Evolutionary conservation across 2,797 vertebrate species (phyloP).

Genomic region (Cyprinella venusta): DNA sequence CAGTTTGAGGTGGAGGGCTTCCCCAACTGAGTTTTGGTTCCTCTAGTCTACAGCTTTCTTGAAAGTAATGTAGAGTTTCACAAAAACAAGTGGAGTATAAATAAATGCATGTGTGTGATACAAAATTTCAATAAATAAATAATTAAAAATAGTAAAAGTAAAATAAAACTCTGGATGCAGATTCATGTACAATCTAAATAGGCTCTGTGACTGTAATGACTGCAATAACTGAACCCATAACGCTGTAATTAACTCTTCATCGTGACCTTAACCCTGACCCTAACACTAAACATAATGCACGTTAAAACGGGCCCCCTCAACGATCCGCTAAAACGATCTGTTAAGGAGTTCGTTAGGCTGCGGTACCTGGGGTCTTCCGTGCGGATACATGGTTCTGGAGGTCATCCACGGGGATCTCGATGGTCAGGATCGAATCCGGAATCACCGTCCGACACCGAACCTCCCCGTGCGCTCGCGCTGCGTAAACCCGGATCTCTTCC

Average conservation of each 20-base stretch:
- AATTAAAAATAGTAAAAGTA: no score
- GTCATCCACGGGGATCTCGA: conserved; percentile 48
- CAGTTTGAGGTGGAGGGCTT: not conserved
- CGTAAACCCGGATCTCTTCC: conserved; percentile 1
- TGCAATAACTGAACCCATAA: not conserved
- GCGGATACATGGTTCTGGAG: conserved; percentile 62
- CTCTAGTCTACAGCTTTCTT: not conserved
- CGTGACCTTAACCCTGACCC: conserved; percentile 45
- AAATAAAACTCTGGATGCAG: not conserved
- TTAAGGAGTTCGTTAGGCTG: not conserved
- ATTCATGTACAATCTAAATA: not conserved
- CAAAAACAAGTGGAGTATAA: no score
- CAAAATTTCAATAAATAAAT: not conserved
- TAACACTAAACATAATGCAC: conserved; percentile 14
- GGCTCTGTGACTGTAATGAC: no score
- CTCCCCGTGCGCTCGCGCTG: not conserved
- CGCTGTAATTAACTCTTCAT: conserved; percentile 14
- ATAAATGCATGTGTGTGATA: not conserved
- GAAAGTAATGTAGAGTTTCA: not conserved
- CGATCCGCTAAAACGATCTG: not conserved
- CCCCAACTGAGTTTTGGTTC: not conserved
- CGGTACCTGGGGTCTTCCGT: conserved; percentile 61
- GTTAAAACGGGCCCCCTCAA: conserved; percentile 18
- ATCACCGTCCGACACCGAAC: conserved; percentile 35
- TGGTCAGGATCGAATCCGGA: conserved; percentile 28